Evolutionary conservation across 2,113 vertebrate genomes (phyloP), one percentile per base, ranked within the genome.

Genomic region (Cisticola juncidis): DNA sequence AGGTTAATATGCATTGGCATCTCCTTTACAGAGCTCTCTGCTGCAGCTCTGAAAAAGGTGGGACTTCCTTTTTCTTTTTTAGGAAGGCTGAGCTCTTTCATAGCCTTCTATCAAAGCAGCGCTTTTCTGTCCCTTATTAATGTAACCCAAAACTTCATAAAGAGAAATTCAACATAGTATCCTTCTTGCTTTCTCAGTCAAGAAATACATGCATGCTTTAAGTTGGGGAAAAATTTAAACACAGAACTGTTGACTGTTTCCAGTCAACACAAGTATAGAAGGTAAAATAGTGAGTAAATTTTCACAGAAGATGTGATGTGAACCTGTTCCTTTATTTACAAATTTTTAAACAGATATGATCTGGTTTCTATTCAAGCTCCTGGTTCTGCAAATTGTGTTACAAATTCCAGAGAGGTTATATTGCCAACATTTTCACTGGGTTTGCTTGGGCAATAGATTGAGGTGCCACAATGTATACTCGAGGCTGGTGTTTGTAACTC

Each of bases 1-100:
- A 86, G 89, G 95, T 97, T 94, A 92, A 96, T 95, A 72, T 89
- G 74, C 84, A 76, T 80, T 92, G 91, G 92, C 58, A 53, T 10
- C 12, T 79, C 15, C n/a, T 68, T 72, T 56, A 18, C 71, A 21
- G 69, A 62, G 73, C 36, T 51, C 38, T 19, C 15, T 80, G 72
- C 62, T 14, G 26, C 42, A 84, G 69, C 58, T 58, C 45, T 35
- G 51, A 57, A 94, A 69, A 74, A 29, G 8, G 66, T 5, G 23
- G 50, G 23, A 19, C 8, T 36, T 65, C 38, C 48, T 53, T 77
- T 33, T 60, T 24, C 33, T 35, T 6, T 33, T 68, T 50, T 60
- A 29, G 14, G 18, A 47, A 68, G 45, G 10, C 9, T 70, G 35
- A 25, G 28, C 7, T 21, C 10, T 42, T 60, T 57, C 50, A 7